Conservation (phyloP, 1,140 invertebrate species). For the Brachionus koreanus region DNA sequence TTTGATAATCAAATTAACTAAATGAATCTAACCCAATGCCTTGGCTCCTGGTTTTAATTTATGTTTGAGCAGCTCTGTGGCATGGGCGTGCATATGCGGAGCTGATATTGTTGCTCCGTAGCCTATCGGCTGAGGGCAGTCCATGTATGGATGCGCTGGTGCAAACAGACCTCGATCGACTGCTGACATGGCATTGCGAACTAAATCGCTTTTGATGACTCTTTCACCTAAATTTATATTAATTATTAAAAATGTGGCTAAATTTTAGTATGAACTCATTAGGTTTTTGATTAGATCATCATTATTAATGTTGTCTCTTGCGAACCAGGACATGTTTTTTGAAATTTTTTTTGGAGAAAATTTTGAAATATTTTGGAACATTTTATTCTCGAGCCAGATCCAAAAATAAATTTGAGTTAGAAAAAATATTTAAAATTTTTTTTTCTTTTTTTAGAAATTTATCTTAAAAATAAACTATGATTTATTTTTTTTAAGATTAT, state of each 20-base stretch:
- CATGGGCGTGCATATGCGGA: constrained; percentile 91
- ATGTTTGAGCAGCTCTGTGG: constrained; percentile 78
- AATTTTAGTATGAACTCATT: neutral
- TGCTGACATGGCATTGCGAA: constrained; percentile 2
- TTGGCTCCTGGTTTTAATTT: constrained; percentile 71
- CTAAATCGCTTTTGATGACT: neutral
- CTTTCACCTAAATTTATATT: neutral
- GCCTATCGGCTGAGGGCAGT: constrained; percentile 43
- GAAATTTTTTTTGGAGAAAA: neutral
- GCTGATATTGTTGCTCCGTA: constrained; percentile 30
- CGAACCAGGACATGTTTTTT: neutral
- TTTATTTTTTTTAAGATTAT: too few relatives aligned
- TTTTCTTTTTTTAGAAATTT: too few relatives aligned
- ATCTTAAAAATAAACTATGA: too few relatives aligned
- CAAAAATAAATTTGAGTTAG: too few relatives aligned
- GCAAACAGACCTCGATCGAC: constrained; percentile 21
- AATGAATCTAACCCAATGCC: constrained; percentile 62
- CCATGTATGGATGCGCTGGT: neutral
- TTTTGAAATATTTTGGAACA: too few relatives aligned
- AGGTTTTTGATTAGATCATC: neutral
- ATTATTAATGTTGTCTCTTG: neutral
- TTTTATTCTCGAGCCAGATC: too few relatives aligned
- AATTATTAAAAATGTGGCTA: neutral
- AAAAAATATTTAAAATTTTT: too few relatives aligned
- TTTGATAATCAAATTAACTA: neutral